Evolutionary conservation across 2,797 vertebrate genomes (phyloP).

Genomic region (Melanogrammus aeglefinus): DNA sequence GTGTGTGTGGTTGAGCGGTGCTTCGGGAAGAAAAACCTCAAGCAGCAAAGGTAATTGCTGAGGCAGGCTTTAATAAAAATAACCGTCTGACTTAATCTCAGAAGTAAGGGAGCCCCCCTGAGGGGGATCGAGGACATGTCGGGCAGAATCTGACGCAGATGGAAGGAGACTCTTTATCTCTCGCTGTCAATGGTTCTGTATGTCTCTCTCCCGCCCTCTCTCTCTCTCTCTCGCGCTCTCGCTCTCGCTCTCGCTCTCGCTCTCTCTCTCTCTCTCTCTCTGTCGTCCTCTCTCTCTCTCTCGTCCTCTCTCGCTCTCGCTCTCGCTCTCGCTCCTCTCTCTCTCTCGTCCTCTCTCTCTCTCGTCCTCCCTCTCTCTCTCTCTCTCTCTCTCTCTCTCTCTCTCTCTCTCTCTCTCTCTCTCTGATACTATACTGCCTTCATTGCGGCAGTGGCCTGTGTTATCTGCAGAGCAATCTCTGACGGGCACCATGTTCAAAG

Average conservation of each 20-base stretch:
- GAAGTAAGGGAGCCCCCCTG: slow-evolving; percentile 36
- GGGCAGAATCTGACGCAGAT: slow-evolving; percentile 29
- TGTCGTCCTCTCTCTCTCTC: slow-evolving; percentile 8
- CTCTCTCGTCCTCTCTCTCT: slow-evolving; percentile 40
- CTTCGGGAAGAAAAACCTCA: background rate
- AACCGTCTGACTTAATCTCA: slow-evolving; percentile 45
- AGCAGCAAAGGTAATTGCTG: background rate
- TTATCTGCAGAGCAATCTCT: slow-evolving; percentile 59
- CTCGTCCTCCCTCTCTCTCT: slow-evolving; percentile 37
- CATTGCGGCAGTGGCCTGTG: slow-evolving; percentile 40
- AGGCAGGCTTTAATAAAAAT: slow-evolving; percentile 12
- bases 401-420: slow-evolving; percentile 36
- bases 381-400: too few species aligned
- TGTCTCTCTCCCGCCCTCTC: slow-evolving; percentile 38
- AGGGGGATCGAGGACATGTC: slow-evolving; percentile 29
- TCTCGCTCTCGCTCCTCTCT: slow-evolving; percentile 29
- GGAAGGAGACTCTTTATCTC: slow-evolving; percentile 46
- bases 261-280: slow-evolving; percentile 33
- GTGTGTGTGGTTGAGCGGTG: background rate
- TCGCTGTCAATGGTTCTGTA: slow-evolving; percentile 42
- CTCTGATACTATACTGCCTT: slow-evolving; percentile 41
- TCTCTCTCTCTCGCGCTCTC: slow-evolving; percentile 38
- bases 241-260: too few species aligned
- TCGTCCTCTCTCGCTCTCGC: slow-evolving; percentile 35
- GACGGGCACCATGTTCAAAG: slow-evolving; percentile 58